These are phyloP conservation scores for Ochotona curzoniae DNA, from an alignment of 2,113 vertebrate genomes.

Conservation along the genomic window DNA sequence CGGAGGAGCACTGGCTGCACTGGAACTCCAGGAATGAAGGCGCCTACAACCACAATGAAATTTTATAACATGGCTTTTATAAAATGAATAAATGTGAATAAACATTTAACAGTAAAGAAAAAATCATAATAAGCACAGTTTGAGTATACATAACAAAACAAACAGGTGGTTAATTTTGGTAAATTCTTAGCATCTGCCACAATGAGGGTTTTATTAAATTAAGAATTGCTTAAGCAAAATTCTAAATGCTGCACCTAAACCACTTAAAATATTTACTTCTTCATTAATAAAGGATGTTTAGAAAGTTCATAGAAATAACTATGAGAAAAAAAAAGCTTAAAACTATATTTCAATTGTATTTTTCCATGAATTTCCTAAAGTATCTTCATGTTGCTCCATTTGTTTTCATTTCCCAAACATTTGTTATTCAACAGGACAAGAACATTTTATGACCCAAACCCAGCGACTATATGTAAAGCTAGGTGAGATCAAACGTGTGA, in stretches of 20 bases:
- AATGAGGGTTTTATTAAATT: constrained; percentile 1
- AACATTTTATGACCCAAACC: not conserved
- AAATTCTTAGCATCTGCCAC: not conserved
- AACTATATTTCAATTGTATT: no score
- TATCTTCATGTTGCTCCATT: not conserved
- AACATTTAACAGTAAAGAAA: not conserved
- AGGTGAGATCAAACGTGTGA: not conserved
- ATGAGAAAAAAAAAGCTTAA: no score
- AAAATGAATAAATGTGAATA: not conserved
- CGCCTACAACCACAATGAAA: constrained; percentile 88
- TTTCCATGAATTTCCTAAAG: no score
- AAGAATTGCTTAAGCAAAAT: constrained; percentile 2
- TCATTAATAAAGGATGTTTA: not conserved
- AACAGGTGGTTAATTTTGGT: not conserved
- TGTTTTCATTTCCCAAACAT: constrained; percentile 28
- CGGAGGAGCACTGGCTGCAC: constrained; percentile 95
- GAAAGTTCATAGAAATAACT: no score
- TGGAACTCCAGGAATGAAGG: constrained; percentile 94
- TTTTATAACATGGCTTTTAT: not conserved
- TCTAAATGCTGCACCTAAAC: not conserved
- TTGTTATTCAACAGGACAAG: not conserved
- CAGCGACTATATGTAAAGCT: not conserved
- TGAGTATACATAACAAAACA: not conserved
- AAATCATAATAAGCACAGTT: not conserved
- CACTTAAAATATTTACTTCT: not conserved